Evolutionary conservation across 2,113 vertebrate species (phyloP).

Genomic region (Crotalus horridus): DNA sequence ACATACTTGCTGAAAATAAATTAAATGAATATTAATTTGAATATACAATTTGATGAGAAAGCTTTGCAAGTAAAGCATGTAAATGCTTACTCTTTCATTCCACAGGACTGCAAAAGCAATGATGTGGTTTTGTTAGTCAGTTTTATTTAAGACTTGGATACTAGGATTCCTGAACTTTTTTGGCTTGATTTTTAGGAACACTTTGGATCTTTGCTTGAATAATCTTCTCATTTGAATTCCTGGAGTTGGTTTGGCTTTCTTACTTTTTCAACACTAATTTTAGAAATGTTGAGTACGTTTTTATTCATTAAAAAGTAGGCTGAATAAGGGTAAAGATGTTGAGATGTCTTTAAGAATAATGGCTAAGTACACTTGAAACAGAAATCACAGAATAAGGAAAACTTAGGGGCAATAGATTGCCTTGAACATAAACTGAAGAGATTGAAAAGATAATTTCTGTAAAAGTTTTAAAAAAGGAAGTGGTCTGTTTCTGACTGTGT

Average conservation of each 20-base stretch:
- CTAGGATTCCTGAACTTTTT: not conserved
- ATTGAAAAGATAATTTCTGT: not conserved
- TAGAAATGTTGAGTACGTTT: not conserved
- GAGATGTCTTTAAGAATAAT: not conserved
- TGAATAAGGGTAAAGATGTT: not conserved
- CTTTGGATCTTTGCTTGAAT: not conserved
- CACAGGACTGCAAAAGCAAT: not conserved
- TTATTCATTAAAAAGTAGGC: not conserved
- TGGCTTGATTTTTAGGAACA: not conserved
- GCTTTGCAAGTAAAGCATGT: not conserved
- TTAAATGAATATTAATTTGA: not conserved
- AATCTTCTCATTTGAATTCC: not conserved
- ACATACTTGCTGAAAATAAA: not conserved
- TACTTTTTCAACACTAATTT: not conserved
- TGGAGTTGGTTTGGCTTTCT: not conserved
- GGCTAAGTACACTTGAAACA: not conserved
- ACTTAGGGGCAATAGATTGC: not conserved
- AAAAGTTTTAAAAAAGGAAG: not conserved
- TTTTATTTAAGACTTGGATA: not conserved
- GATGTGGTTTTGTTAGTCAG: not conserved
- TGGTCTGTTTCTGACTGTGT: not conserved
- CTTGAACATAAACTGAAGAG: not conserved
- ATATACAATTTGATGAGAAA: not conserved
- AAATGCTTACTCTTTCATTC: not conserved
- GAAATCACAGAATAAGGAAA: not conserved